Percentiles rank a stretch among this genome's conserved stretches.
Conservation (phyloP, 2,888 invertebrate genomes). For the Odiellus spinosus region DNA sequence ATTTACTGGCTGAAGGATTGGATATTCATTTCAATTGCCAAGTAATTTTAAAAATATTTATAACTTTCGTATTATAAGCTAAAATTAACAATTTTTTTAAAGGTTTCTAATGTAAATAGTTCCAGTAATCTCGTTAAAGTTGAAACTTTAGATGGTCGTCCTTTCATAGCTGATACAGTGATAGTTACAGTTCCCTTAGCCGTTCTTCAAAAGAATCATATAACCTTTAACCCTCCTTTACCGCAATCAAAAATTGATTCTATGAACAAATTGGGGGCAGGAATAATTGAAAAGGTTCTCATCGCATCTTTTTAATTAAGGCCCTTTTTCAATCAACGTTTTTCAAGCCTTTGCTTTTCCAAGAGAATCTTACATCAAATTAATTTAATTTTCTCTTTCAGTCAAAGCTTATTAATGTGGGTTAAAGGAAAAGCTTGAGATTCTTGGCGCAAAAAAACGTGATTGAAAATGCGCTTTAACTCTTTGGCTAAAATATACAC, state of each 20-base stretch:
- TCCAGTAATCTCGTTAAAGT: constrained; percentile 5
- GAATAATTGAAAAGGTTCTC: constrained; percentile 34
- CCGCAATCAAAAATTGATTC: constrained; percentile 30
- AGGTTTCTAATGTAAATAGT: constrained; percentile 5
- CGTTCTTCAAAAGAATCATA: constrained; percentile 27
- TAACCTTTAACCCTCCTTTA: constrained; percentile 31
- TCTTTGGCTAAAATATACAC: too few species aligned
- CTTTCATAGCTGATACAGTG: constrained; percentile 25
- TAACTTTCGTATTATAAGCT: too few species aligned
- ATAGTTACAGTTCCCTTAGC: constrained; percentile 33
- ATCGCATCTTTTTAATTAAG: not conserved
- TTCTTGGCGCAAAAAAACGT: too few species aligned
- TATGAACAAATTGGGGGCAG: constrained; percentile 30
- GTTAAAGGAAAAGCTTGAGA: not conserved
- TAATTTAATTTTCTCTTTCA: constrained; percentile 1
- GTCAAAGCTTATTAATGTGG: not conserved
- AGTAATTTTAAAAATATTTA: not conserved
- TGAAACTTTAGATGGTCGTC: not conserved
- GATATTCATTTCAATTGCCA: constrained; percentile 23
- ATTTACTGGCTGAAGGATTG: constrained; percentile 27
- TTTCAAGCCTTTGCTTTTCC: too few species aligned
- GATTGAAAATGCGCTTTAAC: too few species aligned
- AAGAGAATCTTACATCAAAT: too few species aligned
- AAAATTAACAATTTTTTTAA: constrained; percentile 1
- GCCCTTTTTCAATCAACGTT: too few species aligned